Evolutionary conservation across 2,113 vertebrate species (phyloP).

Genomic region (Pseudopipra pipra): DNA sequence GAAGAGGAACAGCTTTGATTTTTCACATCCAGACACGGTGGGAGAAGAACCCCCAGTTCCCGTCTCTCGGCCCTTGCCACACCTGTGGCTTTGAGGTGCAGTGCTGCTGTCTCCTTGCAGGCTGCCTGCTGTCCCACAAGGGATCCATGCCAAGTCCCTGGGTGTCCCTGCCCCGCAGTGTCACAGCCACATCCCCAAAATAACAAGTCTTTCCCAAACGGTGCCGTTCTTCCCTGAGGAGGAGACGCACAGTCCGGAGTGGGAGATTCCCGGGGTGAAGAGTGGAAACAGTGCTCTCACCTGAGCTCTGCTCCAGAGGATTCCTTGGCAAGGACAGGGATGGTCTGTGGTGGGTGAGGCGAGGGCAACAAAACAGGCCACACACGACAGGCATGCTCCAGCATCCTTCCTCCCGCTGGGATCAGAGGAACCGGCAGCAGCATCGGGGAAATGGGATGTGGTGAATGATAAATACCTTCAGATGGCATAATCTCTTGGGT

Average conservation of each 20-base stretch:
- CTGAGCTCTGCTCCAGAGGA: background rate
- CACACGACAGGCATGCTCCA: background rate
- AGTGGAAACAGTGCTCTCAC: background rate
- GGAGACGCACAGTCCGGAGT: background rate
- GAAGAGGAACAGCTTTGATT: background rate
- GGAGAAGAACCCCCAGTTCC: background rate
- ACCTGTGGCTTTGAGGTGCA: background rate
- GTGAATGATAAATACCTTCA: constrained; percentile 20
- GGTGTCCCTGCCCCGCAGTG: background rate
- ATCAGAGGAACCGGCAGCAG: background rate
- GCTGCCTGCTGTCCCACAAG: background rate
- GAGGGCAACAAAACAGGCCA: background rate
- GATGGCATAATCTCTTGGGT: constrained; percentile 66
- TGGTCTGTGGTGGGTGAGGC: background rate
- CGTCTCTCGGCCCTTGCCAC: background rate
- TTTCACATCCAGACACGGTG: background rate
- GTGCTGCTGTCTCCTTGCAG: background rate
- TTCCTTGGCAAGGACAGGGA: background rate
- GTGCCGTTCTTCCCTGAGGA: background rate
- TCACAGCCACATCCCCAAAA: background rate
- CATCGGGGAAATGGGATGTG: background rate
- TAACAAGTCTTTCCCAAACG: background rate
- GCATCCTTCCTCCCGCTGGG: background rate
- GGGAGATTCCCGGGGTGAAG: background rate
- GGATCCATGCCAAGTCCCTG: background rate